Evolutionary conservation across 1,140 invertebrate genomes (phyloP).

Genomic region (Sarcophaga peregrina): DNA sequence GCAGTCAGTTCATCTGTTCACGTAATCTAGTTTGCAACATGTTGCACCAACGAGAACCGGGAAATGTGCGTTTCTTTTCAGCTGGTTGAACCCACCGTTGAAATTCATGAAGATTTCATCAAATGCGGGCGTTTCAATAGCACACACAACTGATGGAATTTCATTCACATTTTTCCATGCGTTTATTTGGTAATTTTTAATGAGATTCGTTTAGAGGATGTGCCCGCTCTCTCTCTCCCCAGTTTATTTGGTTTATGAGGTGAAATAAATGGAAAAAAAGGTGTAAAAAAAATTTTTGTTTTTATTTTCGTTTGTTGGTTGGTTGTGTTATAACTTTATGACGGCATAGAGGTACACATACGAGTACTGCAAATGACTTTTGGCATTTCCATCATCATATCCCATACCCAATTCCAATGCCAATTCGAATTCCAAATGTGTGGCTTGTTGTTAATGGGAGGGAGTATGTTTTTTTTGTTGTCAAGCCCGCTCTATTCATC

Average conservation of each 20-base stretch:
- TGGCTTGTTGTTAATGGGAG: neutral
- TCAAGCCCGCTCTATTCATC: neutral
- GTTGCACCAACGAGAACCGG: constrained; percentile 10
- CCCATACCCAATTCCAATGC: too few species aligned
- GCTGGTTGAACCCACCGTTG: neutral
- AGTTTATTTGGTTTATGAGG: neutral
- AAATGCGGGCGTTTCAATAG: constrained; percentile 1
- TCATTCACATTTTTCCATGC: neutral
- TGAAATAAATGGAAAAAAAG: constrained; percentile 15
- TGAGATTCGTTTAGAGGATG: neutral
- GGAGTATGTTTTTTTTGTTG: neutral
- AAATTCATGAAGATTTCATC: neutral
- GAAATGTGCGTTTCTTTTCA: neutral
- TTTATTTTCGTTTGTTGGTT: constrained; percentile 20
- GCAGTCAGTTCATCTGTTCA: neutral
- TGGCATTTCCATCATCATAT: neutral
- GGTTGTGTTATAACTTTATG: neutral
- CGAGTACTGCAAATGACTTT: constrained; percentile 13
- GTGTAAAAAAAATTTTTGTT: too few species aligned
- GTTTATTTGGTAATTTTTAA: constrained; percentile 3
- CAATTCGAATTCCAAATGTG: too few species aligned
- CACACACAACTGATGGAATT: constrained; percentile 20
- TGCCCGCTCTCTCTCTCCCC: too few species aligned
- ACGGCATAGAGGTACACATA: neutral
- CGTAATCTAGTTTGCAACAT: neutral